A percentile compares a stretch with the other conserved stretches of the same genome.
Conservation (phyloP, 35 echinoderm and acorn worm genomes). For the Hemicentrotus pulcherrimus region DNA sequence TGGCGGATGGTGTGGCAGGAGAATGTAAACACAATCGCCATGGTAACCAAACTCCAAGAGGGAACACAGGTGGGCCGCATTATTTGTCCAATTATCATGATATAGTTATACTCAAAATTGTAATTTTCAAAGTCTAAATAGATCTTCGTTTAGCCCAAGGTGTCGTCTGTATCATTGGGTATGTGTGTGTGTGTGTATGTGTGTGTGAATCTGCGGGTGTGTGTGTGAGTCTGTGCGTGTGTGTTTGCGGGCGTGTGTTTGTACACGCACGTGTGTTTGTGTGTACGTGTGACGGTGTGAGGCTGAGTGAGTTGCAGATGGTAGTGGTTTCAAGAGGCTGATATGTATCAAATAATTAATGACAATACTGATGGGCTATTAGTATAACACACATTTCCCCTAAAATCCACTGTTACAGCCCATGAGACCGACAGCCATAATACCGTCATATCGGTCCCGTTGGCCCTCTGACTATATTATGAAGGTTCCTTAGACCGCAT, state of each 20-base stretch:
- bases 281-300: background rate
- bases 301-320: background rate
- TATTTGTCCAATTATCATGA: background rate
- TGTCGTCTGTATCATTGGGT: background rate
- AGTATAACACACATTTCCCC: no score
- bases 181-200: background rate
- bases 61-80: slow-evolving; percentile 61
- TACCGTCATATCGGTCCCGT: no score
- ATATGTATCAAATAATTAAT: no score
- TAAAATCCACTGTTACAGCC: no score
- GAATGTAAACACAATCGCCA: slow-evolving; percentile 64
- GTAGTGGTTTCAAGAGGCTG: no score
- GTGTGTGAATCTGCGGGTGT: background rate
- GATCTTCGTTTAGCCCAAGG: background rate
- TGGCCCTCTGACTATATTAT: no score
- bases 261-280: background rate
- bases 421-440: no score
- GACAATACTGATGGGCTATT: no score
- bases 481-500: no score
- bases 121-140: background rate
- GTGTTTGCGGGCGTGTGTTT: no score
- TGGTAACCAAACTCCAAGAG: slow-evolving; percentile 82
- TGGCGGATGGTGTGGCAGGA: slow-evolving; percentile 91
- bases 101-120: background rate
- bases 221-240: background rate